These are phyloP conservation scores for Oryzias javanicus DNA, from an alignment of 2,113 vertebrate genomes.

Conservation along the genomic window DNA sequence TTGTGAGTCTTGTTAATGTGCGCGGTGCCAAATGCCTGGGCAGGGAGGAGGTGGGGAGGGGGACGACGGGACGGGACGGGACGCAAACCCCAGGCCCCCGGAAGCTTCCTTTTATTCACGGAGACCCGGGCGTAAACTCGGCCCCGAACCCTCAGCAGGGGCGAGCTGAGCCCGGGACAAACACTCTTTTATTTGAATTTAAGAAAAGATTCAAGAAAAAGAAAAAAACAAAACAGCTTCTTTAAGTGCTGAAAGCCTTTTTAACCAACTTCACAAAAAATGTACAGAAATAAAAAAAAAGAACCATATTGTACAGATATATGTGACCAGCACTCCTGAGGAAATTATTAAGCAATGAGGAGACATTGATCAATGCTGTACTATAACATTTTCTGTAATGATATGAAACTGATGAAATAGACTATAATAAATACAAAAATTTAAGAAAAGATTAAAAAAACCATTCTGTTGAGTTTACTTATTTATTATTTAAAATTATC, in stretches of 20 bases:
- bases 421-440: no score
- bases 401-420: constrained; percentile 99
- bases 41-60: constrained; percentile 71
- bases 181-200: constrained; percentile 93
- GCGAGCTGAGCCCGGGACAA: constrained; percentile 83
- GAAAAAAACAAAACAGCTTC: constrained; percentile 86
- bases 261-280: constrained; percentile 98
- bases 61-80: constrained; percentile 54
- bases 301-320: constrained; percentile 99
- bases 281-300: constrained; percentile 87
- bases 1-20: constrained; percentile 99
- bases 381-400: constrained; percentile 99
- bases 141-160: constrained; percentile 68
- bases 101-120: constrained; percentile 84
- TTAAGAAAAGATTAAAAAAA: constrained; percentile 45
- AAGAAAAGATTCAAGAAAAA: constrained; percentile 76
- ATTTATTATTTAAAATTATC: constrained; percentile 74
- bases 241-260: constrained; percentile 99
- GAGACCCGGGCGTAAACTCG: constrained; percentile 83
- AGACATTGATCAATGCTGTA: constrained; percentile 99
- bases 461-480: constrained; percentile 74
- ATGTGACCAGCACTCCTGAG: constrained; percentile 99
- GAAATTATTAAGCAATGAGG: constrained; percentile 97
- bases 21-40: constrained; percentile 96
- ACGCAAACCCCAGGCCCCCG: constrained; percentile 67